phyloP scores from a whole-genome alignment of 2,113 vertebrate genomes.

The Xerus inauris region DNA sequence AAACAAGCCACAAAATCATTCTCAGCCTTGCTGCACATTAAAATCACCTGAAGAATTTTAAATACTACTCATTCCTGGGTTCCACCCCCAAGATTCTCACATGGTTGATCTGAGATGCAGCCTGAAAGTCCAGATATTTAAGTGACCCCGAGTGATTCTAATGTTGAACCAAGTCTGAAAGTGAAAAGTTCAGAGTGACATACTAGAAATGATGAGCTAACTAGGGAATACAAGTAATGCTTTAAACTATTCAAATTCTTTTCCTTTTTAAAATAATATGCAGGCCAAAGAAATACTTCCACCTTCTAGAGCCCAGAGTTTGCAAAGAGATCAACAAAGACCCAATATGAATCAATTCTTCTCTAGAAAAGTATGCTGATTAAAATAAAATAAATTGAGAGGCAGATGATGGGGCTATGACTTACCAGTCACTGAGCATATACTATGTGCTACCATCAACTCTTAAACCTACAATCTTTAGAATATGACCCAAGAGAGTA shows the following conservation, averaged over 20 bases:
- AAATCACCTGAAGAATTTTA: constrained; percentile 5
- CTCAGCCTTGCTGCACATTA: not conserved
- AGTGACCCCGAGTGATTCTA: not conserved
- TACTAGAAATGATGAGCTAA: not conserved
- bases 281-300: not conserved
- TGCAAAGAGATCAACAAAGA: not conserved
- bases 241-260: not conserved
- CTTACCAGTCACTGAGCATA: not conserved
- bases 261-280: not conserved
- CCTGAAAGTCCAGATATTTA: not conserved
- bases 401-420: not conserved
- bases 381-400: not conserved
- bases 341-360: not conserved
- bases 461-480: not conserved
- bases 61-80: not conserved
- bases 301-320: not conserved
- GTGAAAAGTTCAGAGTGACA: not conserved
- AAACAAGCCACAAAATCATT: not conserved
- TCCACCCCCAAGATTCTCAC: not conserved
- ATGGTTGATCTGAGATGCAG: not conserved
- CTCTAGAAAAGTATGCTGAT: not conserved
- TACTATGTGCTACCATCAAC: not conserved
- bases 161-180: not conserved
- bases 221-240: not conserved
- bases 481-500: not conserved